Evolutionary conservation across 1,140 invertebrate species (phyloP).

Genomic region (Leguminivora glycinivorella): DNA sequence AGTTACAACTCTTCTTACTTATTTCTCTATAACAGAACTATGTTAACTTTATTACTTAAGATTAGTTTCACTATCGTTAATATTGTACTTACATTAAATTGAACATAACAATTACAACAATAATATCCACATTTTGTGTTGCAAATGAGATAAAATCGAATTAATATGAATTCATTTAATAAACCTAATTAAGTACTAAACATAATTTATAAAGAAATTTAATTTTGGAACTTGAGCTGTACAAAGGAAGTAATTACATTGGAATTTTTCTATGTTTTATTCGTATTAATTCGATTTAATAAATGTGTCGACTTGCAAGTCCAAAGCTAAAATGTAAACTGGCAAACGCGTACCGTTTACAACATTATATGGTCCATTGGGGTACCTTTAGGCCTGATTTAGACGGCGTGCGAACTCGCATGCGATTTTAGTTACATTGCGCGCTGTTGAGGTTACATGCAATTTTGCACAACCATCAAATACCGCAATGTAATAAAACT

Average conservation of each 20-base stretch:
- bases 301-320: background rate
- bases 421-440: no score
- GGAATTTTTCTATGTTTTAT: background rate
- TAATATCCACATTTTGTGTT: constrained; percentile 20
- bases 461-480: no score
- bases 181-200: background rate
- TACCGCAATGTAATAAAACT: no score
- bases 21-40: background rate
- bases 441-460: no score
- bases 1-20: no score
- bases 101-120: constrained; percentile 12
- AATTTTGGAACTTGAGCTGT: background rate
- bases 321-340: background rate
- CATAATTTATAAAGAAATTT: background rate
- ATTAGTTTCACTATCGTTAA: background rate
- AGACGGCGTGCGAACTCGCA: no score
- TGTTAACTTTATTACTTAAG: background rate
- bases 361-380: background rate
- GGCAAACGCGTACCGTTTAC: background rate
- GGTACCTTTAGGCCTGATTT: no score
- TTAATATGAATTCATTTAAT: background rate
- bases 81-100: background rate
- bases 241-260: background rate
- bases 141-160: background rate
- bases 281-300: background rate